Evolutionary conservation across 2,888 invertebrate genomes (phyloP).

Genomic region (Flexamia atlantica): DNA sequence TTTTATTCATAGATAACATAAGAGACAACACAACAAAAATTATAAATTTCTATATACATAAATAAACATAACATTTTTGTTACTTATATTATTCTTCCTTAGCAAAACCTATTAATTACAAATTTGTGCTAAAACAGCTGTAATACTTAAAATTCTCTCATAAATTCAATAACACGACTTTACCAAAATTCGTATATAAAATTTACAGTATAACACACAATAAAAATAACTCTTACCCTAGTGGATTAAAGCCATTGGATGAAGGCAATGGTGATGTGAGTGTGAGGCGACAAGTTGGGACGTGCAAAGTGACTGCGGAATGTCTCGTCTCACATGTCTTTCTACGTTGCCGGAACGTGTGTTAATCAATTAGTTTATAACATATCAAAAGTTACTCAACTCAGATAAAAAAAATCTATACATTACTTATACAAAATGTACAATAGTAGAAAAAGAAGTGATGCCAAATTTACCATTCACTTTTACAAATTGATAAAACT

Average conservation of each 20-base stretch:
- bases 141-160: constrained; percentile 36
- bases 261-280: constrained; percentile 37
- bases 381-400: neutral
- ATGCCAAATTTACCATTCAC: neutral
- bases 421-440: neutral
- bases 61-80: constrained; percentile 57
- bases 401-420: neutral
- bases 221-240: constrained; percentile 1
- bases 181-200: constrained; percentile 38
- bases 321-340: constrained; percentile 30
- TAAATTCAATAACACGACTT: constrained; percentile 31
- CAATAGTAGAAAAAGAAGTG: neutral
- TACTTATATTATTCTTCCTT: constrained; percentile 36
- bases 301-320: constrained; percentile 31
- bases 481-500: neutral
- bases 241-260: constrained; percentile 20
- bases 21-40: constrained; percentile 54
- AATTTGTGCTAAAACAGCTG: constrained; percentile 52
- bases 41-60: constrained; percentile 53
- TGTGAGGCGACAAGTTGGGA: constrained; percentile 1
- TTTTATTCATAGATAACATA: constrained; percentile 48
- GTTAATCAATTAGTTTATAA: neutral
- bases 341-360: constrained; percentile 11
- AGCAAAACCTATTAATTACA: constrained; percentile 49
- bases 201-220: constrained; percentile 41